These are phyloP conservation scores for Plebejus argus DNA, from an alignment of 2,888 invertebrate species.

Conservation along the genomic window DNA sequence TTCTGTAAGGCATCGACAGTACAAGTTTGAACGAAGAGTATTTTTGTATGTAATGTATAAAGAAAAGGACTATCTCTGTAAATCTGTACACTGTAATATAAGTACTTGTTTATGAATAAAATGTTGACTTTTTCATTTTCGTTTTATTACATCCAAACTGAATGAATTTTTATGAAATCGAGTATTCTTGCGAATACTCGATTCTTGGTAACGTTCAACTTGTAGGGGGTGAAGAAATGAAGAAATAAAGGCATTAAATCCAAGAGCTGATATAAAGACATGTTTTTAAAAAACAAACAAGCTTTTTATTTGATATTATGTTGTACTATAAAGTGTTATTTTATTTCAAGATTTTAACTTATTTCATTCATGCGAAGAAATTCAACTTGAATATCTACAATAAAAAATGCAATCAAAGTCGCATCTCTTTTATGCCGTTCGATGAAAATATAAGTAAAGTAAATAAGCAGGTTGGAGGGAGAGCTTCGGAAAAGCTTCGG, in stretches of 20 bases:
- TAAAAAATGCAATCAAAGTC: not conserved
- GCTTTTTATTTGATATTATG: not conserved
- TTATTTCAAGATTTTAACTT: too few species aligned
- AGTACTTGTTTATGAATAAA: conserved; percentile 76
- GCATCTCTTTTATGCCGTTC: not conserved
- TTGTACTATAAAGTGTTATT: too few species aligned
- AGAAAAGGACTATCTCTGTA: conserved; percentile 50
- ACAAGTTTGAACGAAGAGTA: conserved; percentile 30
- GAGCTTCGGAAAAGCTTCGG: not conserved
- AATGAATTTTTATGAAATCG: not conserved
- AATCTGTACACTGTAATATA: conserved; percentile 61
- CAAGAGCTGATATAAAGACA: not conserved
- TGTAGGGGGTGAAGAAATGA: not conserved
- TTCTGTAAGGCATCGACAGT: conserved; percentile 29
- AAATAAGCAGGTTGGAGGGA: not conserved
- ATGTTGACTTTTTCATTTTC: conserved; percentile 70
- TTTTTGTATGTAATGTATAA: conserved; percentile 43
- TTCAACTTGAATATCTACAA: too few species aligned
- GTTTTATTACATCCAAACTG: conserved; percentile 43
- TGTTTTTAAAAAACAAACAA: not conserved
- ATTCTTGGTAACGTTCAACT: not conserved
- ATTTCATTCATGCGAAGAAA: too few species aligned
- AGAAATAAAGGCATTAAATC: not conserved
- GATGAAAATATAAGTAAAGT: not conserved
- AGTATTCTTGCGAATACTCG: not conserved